Evolutionary conservation across 2,113 vertebrate species (phyloP).

Genomic region (Gila orcuttii): DNA sequence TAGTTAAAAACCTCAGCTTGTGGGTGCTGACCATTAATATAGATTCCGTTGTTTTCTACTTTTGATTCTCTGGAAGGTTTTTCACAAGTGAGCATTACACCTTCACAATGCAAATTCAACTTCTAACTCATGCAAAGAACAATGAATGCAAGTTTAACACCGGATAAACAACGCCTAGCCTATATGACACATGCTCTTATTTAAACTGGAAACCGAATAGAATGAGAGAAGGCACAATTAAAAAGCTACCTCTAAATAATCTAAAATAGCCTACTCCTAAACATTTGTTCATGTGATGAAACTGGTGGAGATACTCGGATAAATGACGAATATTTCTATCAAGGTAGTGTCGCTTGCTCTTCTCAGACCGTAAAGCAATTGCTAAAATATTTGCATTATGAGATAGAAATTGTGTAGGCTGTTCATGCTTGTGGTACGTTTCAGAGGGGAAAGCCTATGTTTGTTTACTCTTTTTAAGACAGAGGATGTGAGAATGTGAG

Average conservation of each 20-base stretch:
- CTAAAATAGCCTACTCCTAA: not conserved
- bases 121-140: constrained; percentile 24
- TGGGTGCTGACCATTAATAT: not conserved
- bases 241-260: not conserved
- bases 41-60: not conserved
- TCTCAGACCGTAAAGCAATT: not conserved
- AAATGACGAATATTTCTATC: not conserved
- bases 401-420: not conserved
- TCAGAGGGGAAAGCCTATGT: not conserved
- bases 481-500: constrained; percentile 2
- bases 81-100: constrained; percentile 8
- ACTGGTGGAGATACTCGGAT: not conserved
- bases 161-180: not conserved
- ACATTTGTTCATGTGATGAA: not conserved
- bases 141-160: constrained; percentile 8
- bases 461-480: not conserved
- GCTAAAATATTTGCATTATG: not conserved
- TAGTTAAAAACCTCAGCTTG: not conserved
- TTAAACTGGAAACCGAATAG: not conserved
- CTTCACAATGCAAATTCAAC: constrained; percentile 26
- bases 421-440: not conserved
- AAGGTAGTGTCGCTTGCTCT: not conserved
- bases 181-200: not conserved
- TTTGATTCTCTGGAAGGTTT: not conserved
- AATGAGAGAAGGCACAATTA: not conserved